Evolutionary conservation across 2,888 invertebrate genomes (phyloP).

Genomic region (Cryptocephalus moraei): DNA sequence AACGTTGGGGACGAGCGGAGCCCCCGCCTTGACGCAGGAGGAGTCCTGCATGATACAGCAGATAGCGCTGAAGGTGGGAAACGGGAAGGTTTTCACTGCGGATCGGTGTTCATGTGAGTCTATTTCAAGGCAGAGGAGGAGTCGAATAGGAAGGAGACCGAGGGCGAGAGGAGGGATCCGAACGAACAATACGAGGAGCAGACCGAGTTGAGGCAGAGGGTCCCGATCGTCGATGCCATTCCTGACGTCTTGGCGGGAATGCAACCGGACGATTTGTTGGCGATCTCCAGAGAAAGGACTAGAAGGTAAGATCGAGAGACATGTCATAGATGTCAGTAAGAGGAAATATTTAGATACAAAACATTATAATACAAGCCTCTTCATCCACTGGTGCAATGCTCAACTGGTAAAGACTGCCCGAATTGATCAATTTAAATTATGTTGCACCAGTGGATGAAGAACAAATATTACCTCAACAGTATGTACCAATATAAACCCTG

Average conservation of each 20-base stretch:
- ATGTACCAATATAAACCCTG: too few relatives aligned
- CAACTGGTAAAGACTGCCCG: too few relatives aligned
- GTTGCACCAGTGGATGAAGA: too few relatives aligned
- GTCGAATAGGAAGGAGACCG: slow-evolving; percentile 21
- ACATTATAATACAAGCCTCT: too few relatives aligned
- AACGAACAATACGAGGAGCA: slow-evolving; percentile 16
- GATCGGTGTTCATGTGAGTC: too few relatives aligned
- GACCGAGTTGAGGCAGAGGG: slow-evolving; percentile 14
- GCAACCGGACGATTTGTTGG: slow-evolving; percentile 12
- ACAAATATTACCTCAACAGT: too few relatives aligned
- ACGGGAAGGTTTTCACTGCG: too few relatives aligned
- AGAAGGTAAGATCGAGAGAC: slow-evolving; percentile 26
- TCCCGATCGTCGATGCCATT: background rate
- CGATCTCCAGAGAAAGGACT: slow-evolving; percentile 30
- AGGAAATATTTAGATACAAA: too few relatives aligned
- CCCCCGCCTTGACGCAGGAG: slow-evolving; percentile 38
- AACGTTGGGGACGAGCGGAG: slow-evolving; percentile 31
- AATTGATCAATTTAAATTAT: too few relatives aligned
- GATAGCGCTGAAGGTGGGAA: slow-evolving; percentile 43
- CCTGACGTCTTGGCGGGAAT: too few relatives aligned
- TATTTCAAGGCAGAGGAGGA: slow-evolving; percentile 34
- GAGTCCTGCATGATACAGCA: slow-evolving; percentile 44
- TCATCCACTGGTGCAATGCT: too few relatives aligned
- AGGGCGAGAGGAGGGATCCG: slow-evolving; percentile 2
- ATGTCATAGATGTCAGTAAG: too few relatives aligned